Evolutionary conservation across 2,113 vertebrate genomes (phyloP), one percentile per base, ranked within the genome.

Genomic region (Vimba vimba): DNA sequence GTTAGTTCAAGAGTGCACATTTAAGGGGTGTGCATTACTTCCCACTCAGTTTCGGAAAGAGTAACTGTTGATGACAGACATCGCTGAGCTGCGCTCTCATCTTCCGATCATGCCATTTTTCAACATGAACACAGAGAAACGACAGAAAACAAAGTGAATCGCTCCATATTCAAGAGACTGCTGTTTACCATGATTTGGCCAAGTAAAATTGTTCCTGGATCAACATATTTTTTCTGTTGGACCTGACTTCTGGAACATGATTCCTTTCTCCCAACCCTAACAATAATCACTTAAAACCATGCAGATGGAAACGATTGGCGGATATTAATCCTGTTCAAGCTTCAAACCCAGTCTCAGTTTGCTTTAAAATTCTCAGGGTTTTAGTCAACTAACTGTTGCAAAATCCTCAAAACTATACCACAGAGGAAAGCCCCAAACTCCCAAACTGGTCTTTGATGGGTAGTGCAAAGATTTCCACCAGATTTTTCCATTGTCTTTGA

Each of bases 361-460:
- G 4, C 76, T 78, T 21, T n/a, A 12, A 59, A 13, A 2, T 59
- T 30, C 8, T 76, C n/a, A 27, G 6, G 25, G 52, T 21, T 59
- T 59, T 59, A 55, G 77, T n/a, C 36, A 43, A 43, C 6, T 6
- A 73, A 64, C 15, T 45, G 13, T 60, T 19, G 15, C n/a, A 6
- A 25, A 47, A 80, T 45, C 59, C 57, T 27, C 59, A 13, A 60
- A 60, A 60, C 33, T 36, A 43, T 57, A 21, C 27, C 33, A 73
- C 36, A n/a, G 30, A 52, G n/a, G 76, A 79, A 80, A 83, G 25
- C 86, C 86, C 55, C 55, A 45, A 23, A 60, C 6, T 23, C 13
- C 64, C 0, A 57, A 47, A 33, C 11, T 86, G 69, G 55, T 36
- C 69, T 86, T 47, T 64, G 55, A 62, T 50, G 39, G 36, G 47